phyloP scores from a whole-genome alignment of 1,140 invertebrate genomes.

The Zaprionus vittiger region DNA sequence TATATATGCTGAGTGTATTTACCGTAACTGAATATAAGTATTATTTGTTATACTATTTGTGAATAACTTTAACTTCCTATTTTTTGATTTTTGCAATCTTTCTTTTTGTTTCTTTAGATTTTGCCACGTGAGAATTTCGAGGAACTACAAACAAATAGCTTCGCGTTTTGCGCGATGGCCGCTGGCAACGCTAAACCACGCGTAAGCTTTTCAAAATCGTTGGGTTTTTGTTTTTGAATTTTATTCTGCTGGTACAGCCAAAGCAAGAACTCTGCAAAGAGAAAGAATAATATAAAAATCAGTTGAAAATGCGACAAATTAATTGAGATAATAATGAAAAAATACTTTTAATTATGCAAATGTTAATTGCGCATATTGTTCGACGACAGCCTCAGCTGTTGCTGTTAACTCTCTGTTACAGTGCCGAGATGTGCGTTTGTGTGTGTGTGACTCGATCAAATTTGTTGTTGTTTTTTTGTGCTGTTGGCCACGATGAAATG shows the following conservation, averaged over 20 bases:
- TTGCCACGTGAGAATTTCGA: slow-evolving; percentile 56
- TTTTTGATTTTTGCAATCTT: slow-evolving; percentile 6
- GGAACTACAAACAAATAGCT: slow-evolving; percentile 43
- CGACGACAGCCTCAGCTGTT: slow-evolving; percentile 38
- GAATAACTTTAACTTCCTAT: background rate
- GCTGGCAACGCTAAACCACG: slow-evolving; percentile 50
- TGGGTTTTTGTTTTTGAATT: slow-evolving; percentile 11
- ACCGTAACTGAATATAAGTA: slow-evolving; percentile 23
- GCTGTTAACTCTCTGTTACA: slow-evolving; percentile 42
- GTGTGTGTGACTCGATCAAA: slow-evolving; percentile 16
- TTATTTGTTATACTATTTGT: background rate
- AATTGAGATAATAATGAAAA: slow-evolving; percentile 6
- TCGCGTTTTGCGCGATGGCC: slow-evolving; percentile 52
- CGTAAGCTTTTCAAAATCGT: slow-evolving; percentile 25
- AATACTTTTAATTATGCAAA: slow-evolving; percentile 25
- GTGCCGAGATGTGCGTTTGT: slow-evolving; percentile 5
- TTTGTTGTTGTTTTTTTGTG: slow-evolving; percentile 27
- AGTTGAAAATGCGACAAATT: slow-evolving; percentile 2
- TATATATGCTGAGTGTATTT: slow-evolving; percentile 13
- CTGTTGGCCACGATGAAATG: slow-evolving; percentile 12
- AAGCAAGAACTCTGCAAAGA: slow-evolving; percentile 45
- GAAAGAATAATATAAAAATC: background rate
- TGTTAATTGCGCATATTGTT: slow-evolving; percentile 39
- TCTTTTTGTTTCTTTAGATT: slow-evolving; percentile 14
- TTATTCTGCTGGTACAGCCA: slow-evolving; percentile 20